phyloP scores from a whole-genome alignment of 2,888 invertebrate species.

The Troides aeacus region DNA sequence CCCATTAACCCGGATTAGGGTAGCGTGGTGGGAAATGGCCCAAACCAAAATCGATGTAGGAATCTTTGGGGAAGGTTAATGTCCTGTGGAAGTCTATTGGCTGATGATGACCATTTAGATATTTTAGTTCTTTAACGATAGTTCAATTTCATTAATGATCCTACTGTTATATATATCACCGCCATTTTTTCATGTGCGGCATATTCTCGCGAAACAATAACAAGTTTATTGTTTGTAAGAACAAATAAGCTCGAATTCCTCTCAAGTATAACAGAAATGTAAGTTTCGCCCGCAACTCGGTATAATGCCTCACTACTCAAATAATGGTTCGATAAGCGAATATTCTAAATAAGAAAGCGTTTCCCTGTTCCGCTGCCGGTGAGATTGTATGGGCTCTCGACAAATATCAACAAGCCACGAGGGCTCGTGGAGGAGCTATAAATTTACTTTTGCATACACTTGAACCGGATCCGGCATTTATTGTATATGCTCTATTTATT shows the following conservation, averaged over 20 bases:
- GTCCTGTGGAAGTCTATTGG: too few species aligned
- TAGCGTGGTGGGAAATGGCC: too few species aligned
- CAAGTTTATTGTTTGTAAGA: background rate
- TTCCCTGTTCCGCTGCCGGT: conserved; percentile 21
- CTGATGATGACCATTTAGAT: too few species aligned
- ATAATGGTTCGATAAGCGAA: conserved; percentile 13
- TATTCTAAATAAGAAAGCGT: conserved; percentile 27
- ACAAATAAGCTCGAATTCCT: background rate
- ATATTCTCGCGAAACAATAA: background rate
- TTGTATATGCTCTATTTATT: conserved; percentile 3
- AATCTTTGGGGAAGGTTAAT: too few species aligned
- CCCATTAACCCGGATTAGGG: too few species aligned
- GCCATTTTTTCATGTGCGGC: too few species aligned
- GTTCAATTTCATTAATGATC: too few species aligned
- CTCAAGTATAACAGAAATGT: background rate
- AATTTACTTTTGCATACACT: conserved; percentile 28
- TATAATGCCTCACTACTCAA: conserved; percentile 7
- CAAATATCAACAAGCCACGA: conserved; percentile 28
- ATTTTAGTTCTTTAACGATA: too few species aligned
- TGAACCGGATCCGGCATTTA: conserved; percentile 8
- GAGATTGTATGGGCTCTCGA: conserved; percentile 27
- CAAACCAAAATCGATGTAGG: too few species aligned
- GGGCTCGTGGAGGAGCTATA: conserved; percentile 20
- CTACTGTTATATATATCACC: too few species aligned
- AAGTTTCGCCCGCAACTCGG: background rate